These are phyloP conservation scores for Hemiprocne comata DNA, from an alignment of 2,113 vertebrate species.

Conservation along the genomic window DNA sequence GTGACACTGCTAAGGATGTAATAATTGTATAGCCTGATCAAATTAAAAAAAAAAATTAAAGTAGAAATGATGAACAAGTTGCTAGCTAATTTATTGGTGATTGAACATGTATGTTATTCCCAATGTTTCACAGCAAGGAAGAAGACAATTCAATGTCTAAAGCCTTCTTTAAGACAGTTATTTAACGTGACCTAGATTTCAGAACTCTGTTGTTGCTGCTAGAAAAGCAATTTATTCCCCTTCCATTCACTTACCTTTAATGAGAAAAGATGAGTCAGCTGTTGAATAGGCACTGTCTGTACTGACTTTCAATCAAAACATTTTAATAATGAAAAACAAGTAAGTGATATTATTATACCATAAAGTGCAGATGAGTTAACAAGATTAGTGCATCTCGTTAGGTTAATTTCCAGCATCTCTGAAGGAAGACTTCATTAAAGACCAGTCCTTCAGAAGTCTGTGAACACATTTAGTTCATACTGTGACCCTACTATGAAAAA, in stretches of 20 bases:
- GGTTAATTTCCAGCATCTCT: conserved; percentile 12
- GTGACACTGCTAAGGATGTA: neutral
- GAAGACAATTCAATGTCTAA: neutral
- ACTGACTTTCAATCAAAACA: conserved; percentile 63
- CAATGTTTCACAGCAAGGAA: neutral
- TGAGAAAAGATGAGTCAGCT: conserved; percentile 73
- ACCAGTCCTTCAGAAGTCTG: neutral
- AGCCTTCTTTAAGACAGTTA: conserved; percentile 13
- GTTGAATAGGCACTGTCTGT: conserved; percentile 47
- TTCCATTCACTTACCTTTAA: conserved; percentile 61
- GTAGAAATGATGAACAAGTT: neutral
- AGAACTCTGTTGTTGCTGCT: conserved; percentile 71
- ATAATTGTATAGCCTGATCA: neutral
- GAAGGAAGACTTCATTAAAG: neutral
- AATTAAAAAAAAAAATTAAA: neutral
- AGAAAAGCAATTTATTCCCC: conserved; percentile 60
- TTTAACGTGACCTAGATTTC: conserved; percentile 77
- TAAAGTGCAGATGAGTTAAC: conserved; percentile 50
- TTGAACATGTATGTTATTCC: conserved; percentile 7
- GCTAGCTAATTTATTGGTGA: conserved; percentile 1
- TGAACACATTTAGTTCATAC: neutral
- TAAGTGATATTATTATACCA: conserved; percentile 1
- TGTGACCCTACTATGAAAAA: neutral
- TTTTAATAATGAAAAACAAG: conserved; percentile 71
- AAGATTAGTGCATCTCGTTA: conserved; percentile 27